These are phyloP conservation scores for Austrolebias charrua DNA, from an alignment of 2,797 vertebrate species.

Conservation along the genomic window DNA sequence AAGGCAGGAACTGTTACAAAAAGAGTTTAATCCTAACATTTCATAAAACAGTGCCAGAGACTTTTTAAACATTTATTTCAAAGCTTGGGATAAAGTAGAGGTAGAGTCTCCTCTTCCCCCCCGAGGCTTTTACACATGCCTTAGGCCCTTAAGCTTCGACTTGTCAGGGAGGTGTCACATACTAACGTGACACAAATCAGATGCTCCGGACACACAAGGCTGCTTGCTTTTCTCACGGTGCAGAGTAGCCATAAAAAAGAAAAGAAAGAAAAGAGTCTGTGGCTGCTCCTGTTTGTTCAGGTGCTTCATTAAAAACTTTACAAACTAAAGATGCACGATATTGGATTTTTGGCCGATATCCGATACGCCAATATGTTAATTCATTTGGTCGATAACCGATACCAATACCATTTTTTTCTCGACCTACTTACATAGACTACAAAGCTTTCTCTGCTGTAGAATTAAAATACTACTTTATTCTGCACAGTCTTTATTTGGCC, in stretches of 20 bases:
- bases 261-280: not conserved
- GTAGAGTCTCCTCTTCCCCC: constrained; percentile 9
- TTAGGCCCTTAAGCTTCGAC: constrained; percentile 16
- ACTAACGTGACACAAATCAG: constrained; percentile 28
- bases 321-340: no score
- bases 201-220: constrained; percentile 17
- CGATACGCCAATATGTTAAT: no score
- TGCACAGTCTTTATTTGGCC: no score
- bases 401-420: no score
- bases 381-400: no score
- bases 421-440: no score
- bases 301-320: not conserved
- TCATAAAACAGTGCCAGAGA: constrained; percentile 7
- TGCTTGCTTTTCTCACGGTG: not conserved
- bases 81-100: constrained; percentile 14
- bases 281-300: constrained; percentile 8
- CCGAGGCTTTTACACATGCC: constrained; percentile 28
- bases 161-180: constrained; percentile 23
- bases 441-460: no score
- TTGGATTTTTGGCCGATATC: no score
- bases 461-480: no score
- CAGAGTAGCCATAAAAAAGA: not conserved
- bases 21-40: constrained; percentile 20
- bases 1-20: constrained; percentile 3
- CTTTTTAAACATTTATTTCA: constrained; percentile 10